These are phyloP conservation scores for Drosophila leontia DNA, from an alignment of 1,140 invertebrate species.

Conservation along the genomic window DNA sequence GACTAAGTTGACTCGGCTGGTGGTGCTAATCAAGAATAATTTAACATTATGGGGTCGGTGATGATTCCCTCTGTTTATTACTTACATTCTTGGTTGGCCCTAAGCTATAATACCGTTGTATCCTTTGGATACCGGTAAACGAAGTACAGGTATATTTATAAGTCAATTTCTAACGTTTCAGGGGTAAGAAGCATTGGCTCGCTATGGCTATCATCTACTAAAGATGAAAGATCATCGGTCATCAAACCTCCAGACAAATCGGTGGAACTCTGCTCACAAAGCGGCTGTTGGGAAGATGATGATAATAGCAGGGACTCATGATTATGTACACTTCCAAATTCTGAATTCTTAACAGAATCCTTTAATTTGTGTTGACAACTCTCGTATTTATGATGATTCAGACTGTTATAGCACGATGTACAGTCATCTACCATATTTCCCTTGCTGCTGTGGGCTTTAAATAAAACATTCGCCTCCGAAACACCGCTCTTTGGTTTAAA, in stretches of 20 bases:
- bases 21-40: neutral
- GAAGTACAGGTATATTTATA: slow-evolving; percentile 15
- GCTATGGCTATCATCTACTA: slow-evolving; percentile 62
- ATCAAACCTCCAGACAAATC: slow-evolving; percentile 63
- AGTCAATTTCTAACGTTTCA: slow-evolving; percentile 74
- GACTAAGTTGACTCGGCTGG: neutral
- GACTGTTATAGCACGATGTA: slow-evolving; percentile 26
- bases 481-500: slow-evolving; percentile 20
- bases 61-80: neutral
- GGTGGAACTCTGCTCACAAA: slow-evolving; percentile 54
- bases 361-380: slow-evolving; percentile 23
- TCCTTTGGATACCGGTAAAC: neutral
- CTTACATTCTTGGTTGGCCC: neutral
- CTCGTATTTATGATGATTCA: slow-evolving; percentile 14
- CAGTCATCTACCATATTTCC: slow-evolving; percentile 7
- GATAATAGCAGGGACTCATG: slow-evolving; percentile 82
- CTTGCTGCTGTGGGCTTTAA: slow-evolving; percentile 1
- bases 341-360: slow-evolving; percentile 20
- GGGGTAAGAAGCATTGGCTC: slow-evolving; percentile 63
- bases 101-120: neutral
- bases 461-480: slow-evolving; percentile 17
- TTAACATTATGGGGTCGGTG: neutral
- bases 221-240: slow-evolving; percentile 64
- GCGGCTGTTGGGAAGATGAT: slow-evolving; percentile 85
- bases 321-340: slow-evolving; percentile 33